A percentile compares a stretch with the other conserved stretches of the same genome.
These are phyloP conservation scores for Zophobas morio DNA, from an alignment of 1,140 invertebrate species.

Conservation along the genomic window DNA sequence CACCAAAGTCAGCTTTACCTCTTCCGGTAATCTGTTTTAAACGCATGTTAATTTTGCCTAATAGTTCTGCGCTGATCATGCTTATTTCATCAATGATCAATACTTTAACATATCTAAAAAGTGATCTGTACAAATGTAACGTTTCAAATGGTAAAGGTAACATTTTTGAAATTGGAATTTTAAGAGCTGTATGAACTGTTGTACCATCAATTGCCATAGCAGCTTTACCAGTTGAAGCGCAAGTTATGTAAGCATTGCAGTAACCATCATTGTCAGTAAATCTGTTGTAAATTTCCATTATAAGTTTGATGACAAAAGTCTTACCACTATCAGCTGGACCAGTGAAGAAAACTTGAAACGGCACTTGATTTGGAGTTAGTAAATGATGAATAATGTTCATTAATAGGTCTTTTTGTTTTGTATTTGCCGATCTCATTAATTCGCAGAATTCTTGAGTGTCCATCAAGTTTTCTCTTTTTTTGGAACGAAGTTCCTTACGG, in stretches of 20 bases:
- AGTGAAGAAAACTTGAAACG: conserved; percentile 46
- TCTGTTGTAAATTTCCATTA: conserved; percentile 62
- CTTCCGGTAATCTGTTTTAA: conserved; percentile 57
- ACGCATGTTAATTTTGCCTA: conserved; percentile 53
- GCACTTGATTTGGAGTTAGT: not conserved
- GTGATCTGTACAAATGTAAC: conserved; percentile 51
- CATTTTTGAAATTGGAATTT: conserved; percentile 49
- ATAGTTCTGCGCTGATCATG: conserved; percentile 56
- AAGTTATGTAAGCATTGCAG: conserved; percentile 60
- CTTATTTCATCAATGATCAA: conserved; percentile 51
- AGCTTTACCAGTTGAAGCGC: conserved; percentile 66
- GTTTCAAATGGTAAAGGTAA: conserved; percentile 54
- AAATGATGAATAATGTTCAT: conserved; percentile 3
- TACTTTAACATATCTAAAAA: conserved; percentile 54
- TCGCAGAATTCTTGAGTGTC: conserved; percentile 1
- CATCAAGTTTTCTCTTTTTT: conserved; percentile 57
- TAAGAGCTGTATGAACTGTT: conserved; percentile 63
- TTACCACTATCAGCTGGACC: conserved; percentile 55
- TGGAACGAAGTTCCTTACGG: too few species aligned
- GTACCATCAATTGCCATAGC: conserved; percentile 63
- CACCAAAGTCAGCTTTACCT: conserved; percentile 52
- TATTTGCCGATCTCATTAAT: conserved; percentile 46
- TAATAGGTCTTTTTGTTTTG: conserved; percentile 36
- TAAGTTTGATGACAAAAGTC: conserved; percentile 58
- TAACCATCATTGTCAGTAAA: conserved; percentile 44